A percentile compares a stretch with the other conserved stretches of the same genome.
These are phyloP conservation scores for Nothobranchius furzeri DNA, from an alignment of 2,113 vertebrate genomes.

Conservation along the genomic window DNA sequence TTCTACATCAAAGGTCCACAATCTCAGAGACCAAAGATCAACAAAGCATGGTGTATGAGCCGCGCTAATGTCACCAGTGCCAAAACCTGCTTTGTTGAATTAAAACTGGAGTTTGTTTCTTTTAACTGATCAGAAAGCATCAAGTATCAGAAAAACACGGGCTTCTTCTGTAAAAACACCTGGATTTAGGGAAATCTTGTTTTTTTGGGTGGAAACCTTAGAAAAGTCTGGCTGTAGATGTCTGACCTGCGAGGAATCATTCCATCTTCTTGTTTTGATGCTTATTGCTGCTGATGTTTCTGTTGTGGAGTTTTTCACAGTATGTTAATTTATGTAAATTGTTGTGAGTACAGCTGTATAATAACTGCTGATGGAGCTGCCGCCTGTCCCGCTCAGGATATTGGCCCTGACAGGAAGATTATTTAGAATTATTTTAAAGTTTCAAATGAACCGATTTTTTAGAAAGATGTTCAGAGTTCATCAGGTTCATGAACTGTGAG, in stretches of 20 bases:
- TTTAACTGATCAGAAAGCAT: too few species aligned
- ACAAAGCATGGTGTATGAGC: not conserved
- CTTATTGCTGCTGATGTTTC: not conserved
- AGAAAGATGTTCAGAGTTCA: too few species aligned
- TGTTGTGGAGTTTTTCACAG: not conserved
- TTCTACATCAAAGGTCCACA: not conserved
- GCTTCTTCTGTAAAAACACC: too few species aligned
- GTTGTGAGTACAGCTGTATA: not conserved
- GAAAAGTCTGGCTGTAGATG: too few species aligned
- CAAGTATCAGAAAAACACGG: too few species aligned
- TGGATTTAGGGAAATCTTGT: not conserved
- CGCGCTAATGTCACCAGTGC: rapidly evolving
- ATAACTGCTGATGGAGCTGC: constrained; percentile 2
- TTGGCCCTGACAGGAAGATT: not conserved
- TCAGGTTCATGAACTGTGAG: too few species aligned
- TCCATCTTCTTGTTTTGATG: not conserved
- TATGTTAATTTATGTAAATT: constrained; percentile 11
- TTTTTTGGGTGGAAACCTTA: not conserved
- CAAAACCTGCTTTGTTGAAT: not conserved
- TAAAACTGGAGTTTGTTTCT: not conserved
- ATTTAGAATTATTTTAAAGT: too few species aligned
- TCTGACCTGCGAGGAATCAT: not conserved
- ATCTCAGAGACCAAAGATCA: not conserved
- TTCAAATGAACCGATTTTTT: too few species aligned
- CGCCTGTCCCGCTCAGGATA: not conserved